Percentiles rank a stretch among this genome's conserved stretches.
Evolutionary conservation across 37 sponge, comb jelly and placozoan species (phyloP).

Genomic region (Tethya wilhelma): DNA sequence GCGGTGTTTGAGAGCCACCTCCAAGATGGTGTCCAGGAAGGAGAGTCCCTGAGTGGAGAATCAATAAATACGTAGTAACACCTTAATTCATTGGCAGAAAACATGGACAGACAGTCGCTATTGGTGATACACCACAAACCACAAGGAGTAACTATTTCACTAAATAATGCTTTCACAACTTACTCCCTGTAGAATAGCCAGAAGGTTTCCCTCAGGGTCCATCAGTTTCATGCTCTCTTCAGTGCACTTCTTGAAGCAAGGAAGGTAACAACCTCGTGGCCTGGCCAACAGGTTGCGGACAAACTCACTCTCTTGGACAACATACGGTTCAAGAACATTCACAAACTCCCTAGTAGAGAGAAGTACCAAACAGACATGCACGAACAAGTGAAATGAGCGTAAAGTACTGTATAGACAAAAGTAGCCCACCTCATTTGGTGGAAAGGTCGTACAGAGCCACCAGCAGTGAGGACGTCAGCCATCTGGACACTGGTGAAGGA

Average conservation of each 20-base stretch:
- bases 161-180: neutral
- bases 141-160: neutral
- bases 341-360: constrained; percentile 30
- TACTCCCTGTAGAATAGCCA: constrained; percentile 17
- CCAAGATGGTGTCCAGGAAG: constrained; percentile 46
- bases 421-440: constrained; percentile 41
- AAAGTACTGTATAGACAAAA: no score
- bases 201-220: constrained; percentile 33
- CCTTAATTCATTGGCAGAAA: neutral
- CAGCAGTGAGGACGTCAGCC: constrained; percentile 22
- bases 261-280: constrained; percentile 23
- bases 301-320: constrained; percentile 33
- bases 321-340: constrained; percentile 34
- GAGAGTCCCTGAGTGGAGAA: constrained; percentile 23
- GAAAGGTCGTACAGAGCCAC: constrained; percentile 36
- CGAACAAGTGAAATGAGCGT: no score
- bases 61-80: neutral
- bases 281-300: constrained; percentile 9
- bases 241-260: constrained; percentile 3
- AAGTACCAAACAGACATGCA: no score
- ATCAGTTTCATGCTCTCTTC: neutral
- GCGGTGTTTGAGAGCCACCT: constrained; percentile 18
- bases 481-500: constrained; percentile 38
- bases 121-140: neutral
- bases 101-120: neutral